A percentile compares a stretch with the other conserved stretches of the same genome.
phyloP scores from a whole-genome alignment of 2,888 invertebrate genomes.

The Acanthosepion pharaonis region DNA sequence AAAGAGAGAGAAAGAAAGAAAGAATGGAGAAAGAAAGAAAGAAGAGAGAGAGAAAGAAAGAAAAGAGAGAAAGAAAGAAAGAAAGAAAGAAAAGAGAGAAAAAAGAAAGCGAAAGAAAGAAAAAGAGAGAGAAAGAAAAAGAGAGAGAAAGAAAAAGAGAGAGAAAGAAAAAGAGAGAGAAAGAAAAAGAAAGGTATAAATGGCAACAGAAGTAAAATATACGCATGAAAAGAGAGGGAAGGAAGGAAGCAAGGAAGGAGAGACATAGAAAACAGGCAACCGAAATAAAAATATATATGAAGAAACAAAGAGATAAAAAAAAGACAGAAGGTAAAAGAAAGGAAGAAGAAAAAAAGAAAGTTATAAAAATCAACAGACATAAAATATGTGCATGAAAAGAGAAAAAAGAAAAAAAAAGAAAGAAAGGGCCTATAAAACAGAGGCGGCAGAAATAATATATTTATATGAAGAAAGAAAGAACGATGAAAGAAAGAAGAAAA shows the following conservation, averaged over 20 bases:
- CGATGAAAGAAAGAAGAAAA: too few species aligned
- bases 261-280: not conserved
- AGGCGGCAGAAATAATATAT: too few species aligned
- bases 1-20: not conserved
- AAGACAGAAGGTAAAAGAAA: not conserved
- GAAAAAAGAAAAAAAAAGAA: too few species aligned
- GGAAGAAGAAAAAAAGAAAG: not conserved
- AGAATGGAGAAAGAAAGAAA: not conserved
- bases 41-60: not conserved
- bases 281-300: not conserved
- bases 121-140: not conserved
- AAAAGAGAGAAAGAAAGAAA: not conserved
- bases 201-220: not conserved
- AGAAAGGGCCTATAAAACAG: too few species aligned
- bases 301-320: not conserved
- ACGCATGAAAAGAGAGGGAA: not conserved
- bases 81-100: not conserved
- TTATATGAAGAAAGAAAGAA: too few species aligned
- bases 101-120: rapidly evolving
- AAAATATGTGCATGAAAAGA: too few species aligned
- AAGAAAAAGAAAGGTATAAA: not conserved
- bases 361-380: not conserved
- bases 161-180: not conserved
- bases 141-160: not conserved
- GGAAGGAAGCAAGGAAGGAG: not conserved